Evolutionary conservation across 2,888 invertebrate species (phyloP), one percentile per base, ranked within the genome.

Genomic region (Siphlonurus alternatus): DNA sequence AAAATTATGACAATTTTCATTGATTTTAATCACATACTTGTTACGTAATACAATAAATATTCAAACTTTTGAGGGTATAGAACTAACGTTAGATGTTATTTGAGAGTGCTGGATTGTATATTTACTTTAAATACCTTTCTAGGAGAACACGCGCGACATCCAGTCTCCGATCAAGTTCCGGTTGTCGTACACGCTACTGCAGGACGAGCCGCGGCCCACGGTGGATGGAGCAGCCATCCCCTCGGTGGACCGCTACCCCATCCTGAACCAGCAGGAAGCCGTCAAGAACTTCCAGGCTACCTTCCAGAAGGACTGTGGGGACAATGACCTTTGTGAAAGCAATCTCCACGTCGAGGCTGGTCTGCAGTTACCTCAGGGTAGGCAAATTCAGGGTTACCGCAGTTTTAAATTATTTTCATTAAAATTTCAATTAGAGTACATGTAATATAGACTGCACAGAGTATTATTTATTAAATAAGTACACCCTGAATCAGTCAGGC

Each of bases 281-380:
- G 83, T 87, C 25, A 84, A 86, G 66, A 80, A 84, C 38, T 92
- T 93, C 72, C 83, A 87, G 70, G 93, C 91, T 0, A 87, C 86
- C 60, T 93, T 94, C 80, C 85, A 92, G 68, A 95, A 94, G 74
- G 92, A 94, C 73, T 96, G 96, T 71, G 95, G 94, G 0, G 77
- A 81, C 0, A 91, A 95, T 72, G 91, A 91, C 69, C 79, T 88
- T 22, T 97, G 96, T 73, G 84, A 89, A 73, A 94, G 93, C 71
- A 84, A 91, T 71, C 76, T 96, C 61, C 78, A 82, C 53, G 78
- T 93, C 1, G 76, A 77, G 22, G 86, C 88, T 10, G 78, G 78
- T 56, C 76, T 88, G 15, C 77, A 80, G 69, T 74, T 87, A 63
- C 80, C 79, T n/a, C 76, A 77, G 71, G 78, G 84, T 83, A 72